phyloP scores from a whole-genome alignment of 2,797 vertebrate species.

The Cryptoblepharus egeriae region DNA sequence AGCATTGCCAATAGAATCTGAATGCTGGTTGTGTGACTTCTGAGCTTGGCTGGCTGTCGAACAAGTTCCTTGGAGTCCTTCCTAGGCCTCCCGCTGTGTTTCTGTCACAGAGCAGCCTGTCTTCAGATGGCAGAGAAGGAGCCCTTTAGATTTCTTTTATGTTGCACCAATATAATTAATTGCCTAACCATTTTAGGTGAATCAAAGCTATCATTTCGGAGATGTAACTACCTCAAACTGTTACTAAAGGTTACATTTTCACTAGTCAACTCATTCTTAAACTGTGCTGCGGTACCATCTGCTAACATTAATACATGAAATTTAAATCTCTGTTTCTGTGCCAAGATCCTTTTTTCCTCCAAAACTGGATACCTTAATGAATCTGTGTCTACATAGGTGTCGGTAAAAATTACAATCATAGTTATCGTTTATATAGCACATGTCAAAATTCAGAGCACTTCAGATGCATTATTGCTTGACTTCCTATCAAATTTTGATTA shows the following conservation, averaged over 20 bases:
- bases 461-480: not conserved
- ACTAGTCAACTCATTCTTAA: conserved; percentile 19
- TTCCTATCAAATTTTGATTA: not conserved
- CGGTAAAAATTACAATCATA: conserved; percentile 26
- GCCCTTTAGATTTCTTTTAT: conserved; percentile 37
- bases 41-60: not conserved
- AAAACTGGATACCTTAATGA: conserved; percentile 26
- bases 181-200: conserved; percentile 30
- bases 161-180: conserved; percentile 19
- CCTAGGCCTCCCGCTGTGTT: conserved; percentile 16
- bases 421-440: conserved; percentile 7
- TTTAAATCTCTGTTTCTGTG: conserved; percentile 21
- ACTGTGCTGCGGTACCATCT: conserved; percentile 16
- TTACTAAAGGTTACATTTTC: conserved; percentile 3
- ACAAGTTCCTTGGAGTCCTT: not conserved
- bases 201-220: conserved; percentile 13
- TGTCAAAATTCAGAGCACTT: conserved; percentile 7
- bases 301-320: conserved; percentile 30
- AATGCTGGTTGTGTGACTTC: not conserved
- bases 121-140: conserved; percentile 40
- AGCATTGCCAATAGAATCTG: not conserved
- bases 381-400: conserved; percentile 26
- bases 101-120: conserved; percentile 36
- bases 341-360: not conserved
- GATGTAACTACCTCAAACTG: conserved; percentile 31